phyloP scores from a whole-genome alignment of 1,140 invertebrate genomes.

The Caenorhabditis inopinata region DNA sequence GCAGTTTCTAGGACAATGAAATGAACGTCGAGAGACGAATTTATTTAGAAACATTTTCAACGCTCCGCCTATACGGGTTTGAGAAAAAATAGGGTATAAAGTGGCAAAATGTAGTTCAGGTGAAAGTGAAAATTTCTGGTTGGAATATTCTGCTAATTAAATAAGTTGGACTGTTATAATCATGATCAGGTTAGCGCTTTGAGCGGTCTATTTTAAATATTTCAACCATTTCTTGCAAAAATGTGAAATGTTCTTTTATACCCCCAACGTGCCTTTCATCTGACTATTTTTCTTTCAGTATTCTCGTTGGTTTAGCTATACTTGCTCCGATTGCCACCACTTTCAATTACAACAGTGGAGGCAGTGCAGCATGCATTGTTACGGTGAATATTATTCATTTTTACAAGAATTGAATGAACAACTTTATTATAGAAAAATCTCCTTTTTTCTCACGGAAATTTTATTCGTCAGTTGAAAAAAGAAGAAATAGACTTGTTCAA shows the following conservation, averaged over 20 bases:
- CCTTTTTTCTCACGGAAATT: constrained; percentile 50
- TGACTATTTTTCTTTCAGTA: neutral
- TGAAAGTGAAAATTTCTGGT: neutral
- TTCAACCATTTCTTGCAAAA: too few species aligned
- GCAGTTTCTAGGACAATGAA: constrained; percentile 32
- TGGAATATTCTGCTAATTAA: neutral
- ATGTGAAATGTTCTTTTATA: too few species aligned
- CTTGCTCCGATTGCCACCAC: neutral
- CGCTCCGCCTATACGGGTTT: neutral
- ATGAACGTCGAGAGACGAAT: too few species aligned
- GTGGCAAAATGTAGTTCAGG: too few species aligned
- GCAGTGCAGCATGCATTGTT: constrained; percentile 48
- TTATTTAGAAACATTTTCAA: neutral
- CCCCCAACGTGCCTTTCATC: too few species aligned
- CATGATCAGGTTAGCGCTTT: too few species aligned
- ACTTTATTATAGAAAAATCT: constrained; percentile 46
- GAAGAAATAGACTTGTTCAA: constrained; percentile 47
- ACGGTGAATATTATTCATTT: constrained; percentile 18
- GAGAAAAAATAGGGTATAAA: neutral
- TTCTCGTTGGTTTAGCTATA: neutral
- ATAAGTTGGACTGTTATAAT: too few species aligned
- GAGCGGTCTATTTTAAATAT: too few species aligned
- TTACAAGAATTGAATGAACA: neutral
- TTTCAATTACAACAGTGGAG: constrained; percentile 40
- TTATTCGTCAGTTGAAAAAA: constrained; percentile 48